Evolutionary conservation across 1,140 invertebrate species (phyloP).

Genomic region (Leptoteleia sp.): DNA sequence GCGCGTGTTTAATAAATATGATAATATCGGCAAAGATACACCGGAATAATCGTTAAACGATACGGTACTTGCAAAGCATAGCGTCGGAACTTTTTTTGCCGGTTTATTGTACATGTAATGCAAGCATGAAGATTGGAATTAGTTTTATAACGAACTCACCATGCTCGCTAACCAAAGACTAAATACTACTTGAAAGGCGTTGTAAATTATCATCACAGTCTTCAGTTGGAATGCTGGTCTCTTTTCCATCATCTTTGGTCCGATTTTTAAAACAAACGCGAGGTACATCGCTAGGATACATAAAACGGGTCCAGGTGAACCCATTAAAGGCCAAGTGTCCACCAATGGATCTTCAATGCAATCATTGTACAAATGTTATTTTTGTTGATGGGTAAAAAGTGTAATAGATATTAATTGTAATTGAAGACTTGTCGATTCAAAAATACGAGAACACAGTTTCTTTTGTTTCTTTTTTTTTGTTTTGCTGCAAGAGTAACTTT

Average conservation of each 20-base stretch:
- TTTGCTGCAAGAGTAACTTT: too few species aligned
- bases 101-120: neutral
- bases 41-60: conserved; percentile 4
- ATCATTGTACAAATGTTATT: conserved; percentile 2
- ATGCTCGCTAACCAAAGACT: conserved; percentile 84
- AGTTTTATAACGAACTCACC: conserved; percentile 78
- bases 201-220: conserved; percentile 85
- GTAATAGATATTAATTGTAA: too few species aligned
- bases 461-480: too few species aligned
- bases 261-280: conserved; percentile 85
- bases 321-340: conserved; percentile 88
- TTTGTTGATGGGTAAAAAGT: too few species aligned
- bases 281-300: conserved; percentile 84
- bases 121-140: conserved; percentile 18
- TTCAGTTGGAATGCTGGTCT: conserved; percentile 85
- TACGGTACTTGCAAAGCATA: conserved; percentile 5
- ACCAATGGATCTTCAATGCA: conserved; percentile 82
- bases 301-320: conserved; percentile 85
- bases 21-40: neutral
- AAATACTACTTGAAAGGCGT: conserved; percentile 86
- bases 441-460: too few species aligned
- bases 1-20: neutral
- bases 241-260: conserved; percentile 87
- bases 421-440: too few species aligned
- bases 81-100: neutral